Evolutionary conservation across 37 sponge, comb jelly and placozoan species (phyloP).

Genomic region (Theonella swinhoei): DNA sequence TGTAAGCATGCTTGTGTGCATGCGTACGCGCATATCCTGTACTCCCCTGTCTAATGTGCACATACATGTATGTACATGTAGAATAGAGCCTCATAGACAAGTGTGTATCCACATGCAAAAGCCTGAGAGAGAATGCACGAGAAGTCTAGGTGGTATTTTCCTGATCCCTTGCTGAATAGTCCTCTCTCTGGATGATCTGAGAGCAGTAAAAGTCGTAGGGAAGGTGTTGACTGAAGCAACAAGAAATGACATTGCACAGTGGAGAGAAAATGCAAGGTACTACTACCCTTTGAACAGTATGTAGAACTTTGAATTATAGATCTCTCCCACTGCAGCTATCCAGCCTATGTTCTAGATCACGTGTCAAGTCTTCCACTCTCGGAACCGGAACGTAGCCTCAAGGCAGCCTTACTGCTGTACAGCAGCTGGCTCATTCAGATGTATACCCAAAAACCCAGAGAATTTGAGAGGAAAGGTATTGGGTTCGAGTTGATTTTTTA

Average conservation of each 20-base stretch:
- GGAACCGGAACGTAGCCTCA: slow-evolving; percentile 31
- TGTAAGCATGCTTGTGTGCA: neutral
- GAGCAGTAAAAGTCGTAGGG: slow-evolving; percentile 13
- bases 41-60: too few relatives aligned
- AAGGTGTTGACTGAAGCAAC: slow-evolving; percentile 23
- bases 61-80: too few relatives aligned
- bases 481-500: neutral
- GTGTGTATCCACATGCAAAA: neutral
- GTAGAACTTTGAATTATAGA: neutral
- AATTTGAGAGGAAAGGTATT: slow-evolving; percentile 38
- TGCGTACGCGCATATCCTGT: too few relatives aligned
- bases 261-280: slow-evolving; percentile 45
- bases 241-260: slow-evolving; percentile 6
- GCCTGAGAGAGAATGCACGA: too few relatives aligned
- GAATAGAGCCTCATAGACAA: neutral
- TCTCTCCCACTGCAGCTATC: slow-evolving; percentile 22
- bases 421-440: slow-evolving; percentile 31
- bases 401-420: slow-evolving; percentile 44
- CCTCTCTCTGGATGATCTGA: slow-evolving; percentile 21
- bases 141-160: too few relatives aligned
- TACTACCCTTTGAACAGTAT: neutral
- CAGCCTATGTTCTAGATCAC: slow-evolving; percentile 55
- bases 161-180: neutral
- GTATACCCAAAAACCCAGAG: slow-evolving; percentile 15
- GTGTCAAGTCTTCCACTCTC: slow-evolving; percentile 16